These are phyloP conservation scores for Poeciliopsis gracilis DNA, from an alignment of 2,797 vertebrate genomes.

Conservation along the genomic window DNA sequence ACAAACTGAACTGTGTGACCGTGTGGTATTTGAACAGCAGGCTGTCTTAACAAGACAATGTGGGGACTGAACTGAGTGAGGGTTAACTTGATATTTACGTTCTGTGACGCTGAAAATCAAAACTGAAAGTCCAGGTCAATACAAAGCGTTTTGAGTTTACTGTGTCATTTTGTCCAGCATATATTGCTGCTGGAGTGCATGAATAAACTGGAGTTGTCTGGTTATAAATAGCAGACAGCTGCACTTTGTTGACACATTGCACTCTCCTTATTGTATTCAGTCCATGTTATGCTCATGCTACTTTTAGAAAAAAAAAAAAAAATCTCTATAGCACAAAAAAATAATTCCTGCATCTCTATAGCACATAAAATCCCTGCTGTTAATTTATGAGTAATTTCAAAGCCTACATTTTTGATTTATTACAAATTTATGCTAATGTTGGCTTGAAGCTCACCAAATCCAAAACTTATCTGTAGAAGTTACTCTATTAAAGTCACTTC, in stretches of 20 bases:
- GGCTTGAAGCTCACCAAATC: neutral
- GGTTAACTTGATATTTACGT: neutral
- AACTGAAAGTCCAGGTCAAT: neutral
- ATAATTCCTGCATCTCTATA: too few relatives aligned
- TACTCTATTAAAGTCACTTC: too few relatives aligned
- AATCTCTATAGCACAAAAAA: too few relatives aligned
- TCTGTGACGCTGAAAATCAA: neutral
- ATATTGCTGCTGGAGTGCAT: neutral
- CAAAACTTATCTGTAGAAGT: neutral
- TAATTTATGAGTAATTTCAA: neutral
- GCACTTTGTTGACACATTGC: conserved; percentile 70
- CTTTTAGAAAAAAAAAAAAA: neutral
- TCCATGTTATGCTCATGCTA: conserved; percentile 25
- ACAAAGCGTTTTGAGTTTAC: neutral
- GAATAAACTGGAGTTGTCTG: conserved; percentile 36
- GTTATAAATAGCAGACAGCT: conserved; percentile 83
- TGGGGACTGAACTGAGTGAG: neutral
- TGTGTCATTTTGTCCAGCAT: neutral
- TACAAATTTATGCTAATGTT: neutral
- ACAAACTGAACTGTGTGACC: conserved; percentile 49
- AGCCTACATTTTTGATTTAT: neutral
- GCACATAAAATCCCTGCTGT: neutral
- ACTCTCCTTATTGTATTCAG: conserved; percentile 42
- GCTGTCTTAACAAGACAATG: conserved; percentile 16
- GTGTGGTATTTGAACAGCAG: conserved; percentile 50